Base-by-base conservation (phyloP, 2,888 invertebrate species). In the Hemistola chrysoprasaria region DNA sequence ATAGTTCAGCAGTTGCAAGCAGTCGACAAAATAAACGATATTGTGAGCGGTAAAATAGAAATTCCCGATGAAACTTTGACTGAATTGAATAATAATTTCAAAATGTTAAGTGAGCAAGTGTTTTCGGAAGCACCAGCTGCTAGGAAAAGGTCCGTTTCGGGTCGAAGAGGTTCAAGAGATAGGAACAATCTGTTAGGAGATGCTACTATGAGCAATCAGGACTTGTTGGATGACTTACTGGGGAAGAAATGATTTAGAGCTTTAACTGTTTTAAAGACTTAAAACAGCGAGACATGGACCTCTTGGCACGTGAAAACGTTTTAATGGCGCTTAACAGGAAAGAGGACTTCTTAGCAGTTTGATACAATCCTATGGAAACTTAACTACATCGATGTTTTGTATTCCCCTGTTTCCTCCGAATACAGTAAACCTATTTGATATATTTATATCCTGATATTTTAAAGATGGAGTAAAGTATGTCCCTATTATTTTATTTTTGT, bases 21-120 rank as follows among this genome's bases (percentile, higher is more conserved):
- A 25, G 90, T 90, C 0, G 90, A 91, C 54, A 83, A 83, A 57
- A 72, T 90, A 6, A 90, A 90, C 46, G 77, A 87, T 5, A 77
- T 82, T 42, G 78, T 92, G 0, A 84, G 71, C 29, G 57, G 59
- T 1, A 67, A 67, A 10, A 69, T 66, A 0, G 81, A 79, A 11
- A 74, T 87, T 31, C 77, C 84, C 0, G 61, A 71, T 11, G 66
- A 72, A 11, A 61, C 84, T 11, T 66, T 86, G 5, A 54, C 53
- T 8, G 86, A 86, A 43, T 46, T 88, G 22, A 86, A 88, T 50
- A 83, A 87, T 50, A 86, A 87, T 47, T 84, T 87, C 30, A 80
- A 86, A 61, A 73, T 75, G 54, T 52, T 88, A 21, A 71, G 80
- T 0, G 77, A 84, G 1, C 78, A 80, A 47, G 73, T 77, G n/a